phyloP scores from a whole-genome alignment of 2,797 vertebrate species.

The Squalus acanthias region DNA sequence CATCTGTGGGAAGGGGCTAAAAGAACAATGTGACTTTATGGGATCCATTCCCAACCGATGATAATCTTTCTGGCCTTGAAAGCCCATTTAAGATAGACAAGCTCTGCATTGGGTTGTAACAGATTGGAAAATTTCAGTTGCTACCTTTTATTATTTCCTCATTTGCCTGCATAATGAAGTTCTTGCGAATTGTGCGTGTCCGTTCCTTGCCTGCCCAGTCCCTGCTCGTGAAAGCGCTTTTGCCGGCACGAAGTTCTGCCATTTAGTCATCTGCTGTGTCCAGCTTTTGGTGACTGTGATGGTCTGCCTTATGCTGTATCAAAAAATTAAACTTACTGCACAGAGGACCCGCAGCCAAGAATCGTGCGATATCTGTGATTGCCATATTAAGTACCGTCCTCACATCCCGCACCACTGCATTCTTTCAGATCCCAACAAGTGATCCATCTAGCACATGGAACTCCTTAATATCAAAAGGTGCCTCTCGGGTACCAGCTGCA shows the following conservation, averaged over 20 bases:
- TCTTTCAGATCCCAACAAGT: no score
- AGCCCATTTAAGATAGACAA: not conserved
- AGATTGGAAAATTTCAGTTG: not conserved
- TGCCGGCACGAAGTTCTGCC: not conserved
- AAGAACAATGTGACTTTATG: not conserved
- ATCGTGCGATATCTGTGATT: not conserved
- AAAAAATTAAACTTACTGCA: not conserved
- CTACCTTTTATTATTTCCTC: not conserved
- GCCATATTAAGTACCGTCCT: no score
- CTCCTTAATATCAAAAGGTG: no score
- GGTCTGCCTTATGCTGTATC: not conserved
- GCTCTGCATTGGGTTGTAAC: not conserved
- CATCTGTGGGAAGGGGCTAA: not conserved
- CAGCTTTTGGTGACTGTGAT: not conserved
- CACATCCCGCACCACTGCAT: no score
- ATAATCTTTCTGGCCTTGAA: not conserved
- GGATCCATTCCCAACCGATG: not conserved
- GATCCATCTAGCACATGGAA: no score
- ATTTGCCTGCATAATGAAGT: not conserved
- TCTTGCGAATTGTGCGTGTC: not conserved
- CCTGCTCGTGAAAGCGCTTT: not conserved
- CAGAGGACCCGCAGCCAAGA: not conserved
- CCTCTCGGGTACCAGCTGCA: no score
- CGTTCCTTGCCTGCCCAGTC: not conserved
- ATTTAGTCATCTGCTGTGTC: not conserved